Base-by-base conservation (phyloP, 2,797 vertebrate genomes). In the Megalops cyprinoides region DNA sequence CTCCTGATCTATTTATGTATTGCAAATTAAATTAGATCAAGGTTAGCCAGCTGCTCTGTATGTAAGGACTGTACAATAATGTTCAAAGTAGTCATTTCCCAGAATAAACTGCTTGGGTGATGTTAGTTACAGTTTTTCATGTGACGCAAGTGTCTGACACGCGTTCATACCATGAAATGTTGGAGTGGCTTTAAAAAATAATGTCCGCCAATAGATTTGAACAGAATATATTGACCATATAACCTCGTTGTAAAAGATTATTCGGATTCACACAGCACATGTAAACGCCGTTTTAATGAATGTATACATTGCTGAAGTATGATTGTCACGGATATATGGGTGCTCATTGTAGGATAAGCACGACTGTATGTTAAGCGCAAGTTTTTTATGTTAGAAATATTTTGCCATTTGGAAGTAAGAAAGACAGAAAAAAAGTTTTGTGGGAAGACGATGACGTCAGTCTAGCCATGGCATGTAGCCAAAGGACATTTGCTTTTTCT, bases 401-500 rank as follows among this genome's bases (percentile, higher is more conserved):
- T 44, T 67, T 67, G 20, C 14, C 28, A 75, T 51, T n/a, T 34
- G 6, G 51, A 53, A 34, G 28, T 37, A 44, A 39, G 8, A 28
- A 37, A 53, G 48, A 51, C 53, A 48, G 74, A 51, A 75, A 75
- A 44, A 75, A 75, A 53, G 34, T 42, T 39, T 71, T n/a, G 6
- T 39, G 7, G 18, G 39, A 75, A 75, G 23, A 51, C 48, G 5
- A 53, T 49, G 44, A 75, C 28, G 48, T 75, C 46, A 31, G 25
- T 20, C 37, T 53, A 7, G 34, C 28, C 46, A 49, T 49, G n/a
- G 25, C 25, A 53, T 75, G 20, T 53, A 0, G 44, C 74, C 74
- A 53, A 34, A 75, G 46, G 25, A 75, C 25, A 53, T 75, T 75
- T 75, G 74, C 74, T 31, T 75, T 51, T 75, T 23, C 25, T 12